Evolutionary conservation across 1,140 invertebrate species (phyloP), one percentile per base, ranked within the genome.

Genomic region (Drosophila asahinai): DNA sequence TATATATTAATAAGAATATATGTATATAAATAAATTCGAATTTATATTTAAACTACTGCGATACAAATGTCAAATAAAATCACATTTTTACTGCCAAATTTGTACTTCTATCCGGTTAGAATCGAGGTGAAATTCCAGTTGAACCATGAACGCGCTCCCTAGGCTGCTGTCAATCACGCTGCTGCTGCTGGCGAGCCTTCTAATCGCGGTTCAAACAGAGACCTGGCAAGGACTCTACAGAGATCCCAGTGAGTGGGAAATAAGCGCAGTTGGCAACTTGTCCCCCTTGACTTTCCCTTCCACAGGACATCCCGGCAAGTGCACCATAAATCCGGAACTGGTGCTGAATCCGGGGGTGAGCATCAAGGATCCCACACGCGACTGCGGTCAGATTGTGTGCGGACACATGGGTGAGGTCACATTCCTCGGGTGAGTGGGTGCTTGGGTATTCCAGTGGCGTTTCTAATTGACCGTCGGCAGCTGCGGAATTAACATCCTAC

Each of bases 281-380:
- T 15, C 67, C 49, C 9, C n/a, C 22, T 19, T 38, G 11, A 36
- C 27, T 14, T 33, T 27, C 19, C 17, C 36, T 22, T n/a, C 11
- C 68, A 19, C 40, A 90, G 86, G 70, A 15, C 70, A 61, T 62
- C 87, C 86, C 1, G 83, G 80, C 30, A 90, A 83, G 49, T 90
- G 86, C 42, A 68, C 22, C 12, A 74, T 90, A 40, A 38, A 43
- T 14, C n/a, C 40, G 9, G 17, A n/a, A 0, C 30, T 87, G 33
- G 63, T 91, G 19, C 58, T 90, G 11, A 49, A 81, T 25, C 38
- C 65, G 22, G 83, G 83, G 3, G 62, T 52, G 1, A 75, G 47
- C 43, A 59, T 89, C 25, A 89, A 89, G 59, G 86, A 90, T 86
- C 80, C 82, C 30, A 65, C 25, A 27, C 75, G 77, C 51, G 63